Evolutionary conservation across 2,888 invertebrate species (phyloP).

Genomic region (Drosophila borealis): DNA sequence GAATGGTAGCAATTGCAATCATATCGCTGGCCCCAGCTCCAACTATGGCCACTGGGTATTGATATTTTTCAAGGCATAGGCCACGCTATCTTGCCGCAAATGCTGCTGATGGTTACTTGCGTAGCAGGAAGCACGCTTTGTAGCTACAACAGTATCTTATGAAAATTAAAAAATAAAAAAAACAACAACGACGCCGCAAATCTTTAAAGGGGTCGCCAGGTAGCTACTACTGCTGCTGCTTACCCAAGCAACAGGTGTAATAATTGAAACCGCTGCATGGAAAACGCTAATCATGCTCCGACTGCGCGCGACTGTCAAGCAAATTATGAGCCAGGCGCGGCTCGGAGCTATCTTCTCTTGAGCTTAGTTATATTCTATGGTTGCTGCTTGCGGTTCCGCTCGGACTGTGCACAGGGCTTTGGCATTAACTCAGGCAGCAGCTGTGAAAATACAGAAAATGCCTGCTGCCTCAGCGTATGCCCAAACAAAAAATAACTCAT

Average conservation of each 20-base stretch:
- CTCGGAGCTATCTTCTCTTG: conserved; percentile 12
- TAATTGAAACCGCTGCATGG: conserved; percentile 83
- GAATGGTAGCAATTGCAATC: conserved; percentile 34
- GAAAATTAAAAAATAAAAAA: conserved; percentile 48
- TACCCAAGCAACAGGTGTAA: conserved; percentile 82
- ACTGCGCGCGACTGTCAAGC: conserved; percentile 59
- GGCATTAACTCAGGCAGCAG: conserved; percentile 70
- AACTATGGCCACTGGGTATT: conserved; percentile 44
- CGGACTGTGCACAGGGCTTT: conserved; percentile 30
- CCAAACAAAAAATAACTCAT: conserved; percentile 44
- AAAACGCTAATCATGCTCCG: conserved; percentile 74
- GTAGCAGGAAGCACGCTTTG: conserved; percentile 79
- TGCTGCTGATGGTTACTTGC: conserved; percentile 31
- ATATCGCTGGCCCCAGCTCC: conserved; percentile 49
- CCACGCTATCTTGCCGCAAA: conserved; percentile 57
- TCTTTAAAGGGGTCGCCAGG: conserved; percentile 47
- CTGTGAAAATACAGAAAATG: conserved; percentile 70
- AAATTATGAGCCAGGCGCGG: conserved; percentile 55
- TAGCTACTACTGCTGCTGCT: conserved; percentile 26
- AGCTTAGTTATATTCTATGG: conserved; percentile 42
- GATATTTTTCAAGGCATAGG: conserved; percentile 54
- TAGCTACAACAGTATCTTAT: conserved; percentile 59
- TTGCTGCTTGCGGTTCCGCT: conserved; percentile 64
- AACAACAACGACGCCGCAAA: conserved; percentile 23
- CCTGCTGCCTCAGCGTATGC: conserved; percentile 4